phyloP scores from a whole-genome alignment of 2,797 vertebrate genomes.

The Chaetodon trifasciatus region DNA sequence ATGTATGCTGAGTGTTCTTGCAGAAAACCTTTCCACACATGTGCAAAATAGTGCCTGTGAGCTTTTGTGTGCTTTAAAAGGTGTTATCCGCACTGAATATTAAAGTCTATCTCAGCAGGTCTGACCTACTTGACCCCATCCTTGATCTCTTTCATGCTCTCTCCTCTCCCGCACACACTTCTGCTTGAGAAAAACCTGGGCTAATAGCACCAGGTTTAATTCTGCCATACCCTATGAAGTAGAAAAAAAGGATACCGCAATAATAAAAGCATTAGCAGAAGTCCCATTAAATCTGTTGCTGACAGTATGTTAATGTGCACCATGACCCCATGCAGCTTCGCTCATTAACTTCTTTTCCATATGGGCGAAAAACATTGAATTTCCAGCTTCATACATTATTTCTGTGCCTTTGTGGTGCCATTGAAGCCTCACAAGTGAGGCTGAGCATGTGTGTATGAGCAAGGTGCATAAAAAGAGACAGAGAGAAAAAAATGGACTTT shows the following conservation, averaged over 20 bases:
- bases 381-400: constrained; percentile 19
- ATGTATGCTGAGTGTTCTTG: constrained; percentile 23
- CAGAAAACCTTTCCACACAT: constrained; percentile 26
- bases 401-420: neutral
- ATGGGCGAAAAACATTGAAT: constrained; percentile 6
- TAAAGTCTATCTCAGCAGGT: constrained; percentile 45
- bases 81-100: constrained; percentile 50
- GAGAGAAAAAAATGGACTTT: constrained; percentile 55
- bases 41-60: neutral
- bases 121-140: constrained; percentile 53
- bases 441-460: constrained; percentile 13
- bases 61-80: constrained; percentile 40
- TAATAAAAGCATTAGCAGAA: constrained; percentile 46
- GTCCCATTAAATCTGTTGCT: constrained; percentile 42
- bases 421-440: constrained; percentile 1
- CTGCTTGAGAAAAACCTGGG: constrained; percentile 5
- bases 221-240: constrained; percentile 14
- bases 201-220: constrained; percentile 31
- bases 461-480: constrained; percentile 29
- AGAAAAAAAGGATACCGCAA: constrained; percentile 31
- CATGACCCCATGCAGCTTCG: constrained; percentile 38
- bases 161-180: constrained; percentile 15
- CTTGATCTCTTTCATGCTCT: constrained; percentile 51
- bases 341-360: constrained; percentile 52
- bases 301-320: constrained; percentile 47